Base-by-base conservation (phyloP, 2,113 vertebrate species). In the Sceloporus tristichus region DNA sequence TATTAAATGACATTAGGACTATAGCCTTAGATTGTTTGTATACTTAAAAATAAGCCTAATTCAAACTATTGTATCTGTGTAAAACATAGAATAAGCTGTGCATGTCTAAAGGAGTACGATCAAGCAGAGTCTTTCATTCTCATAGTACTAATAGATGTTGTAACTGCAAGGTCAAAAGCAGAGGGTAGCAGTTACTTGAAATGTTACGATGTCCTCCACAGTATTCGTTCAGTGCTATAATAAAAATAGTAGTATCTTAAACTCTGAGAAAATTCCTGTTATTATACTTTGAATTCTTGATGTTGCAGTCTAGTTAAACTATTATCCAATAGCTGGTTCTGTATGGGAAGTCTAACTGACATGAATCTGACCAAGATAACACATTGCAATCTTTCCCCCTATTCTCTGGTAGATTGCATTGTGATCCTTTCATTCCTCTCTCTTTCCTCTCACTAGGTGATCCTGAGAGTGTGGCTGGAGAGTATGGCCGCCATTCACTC, bases 391-490 rank as follows among this genome's bases (percentile, higher is more conserved):
- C 84, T 19, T 79, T 10, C 8, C 48, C 27, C 75, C 83, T 40
- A 23, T 40, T 82, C 59, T 68, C 21, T 11, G 81, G 7, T 34
- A 68, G 7, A 42, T 1, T n/a, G 8, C 18, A 19, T 34, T 9
- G 34, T 1, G 10, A 3, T 34, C 34, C 11, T 73, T 56, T 62
- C 48, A 88, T 25, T 54, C 19, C 13, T 48, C 3, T 70, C 5
- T 88, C 38, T 71, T 16, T 82, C 73, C 23, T 59, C 54, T 66
- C 42, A 65, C 2, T 90, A 99, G 99, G 99, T 83, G 99, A 99
- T 92, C 98, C 99, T 0, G 99, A 99, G 95, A 99, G 98, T 0
- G 98, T 99, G 92, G 98, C 99, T n/a, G 99, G 99, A n/a, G 99
- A 99, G 87, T 99, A 99, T 59, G 99, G 99, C 2, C 98, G 99